Conservation (phyloP, 2,797 vertebrate genomes). For the Chlorospingus flavigularis region DNA sequence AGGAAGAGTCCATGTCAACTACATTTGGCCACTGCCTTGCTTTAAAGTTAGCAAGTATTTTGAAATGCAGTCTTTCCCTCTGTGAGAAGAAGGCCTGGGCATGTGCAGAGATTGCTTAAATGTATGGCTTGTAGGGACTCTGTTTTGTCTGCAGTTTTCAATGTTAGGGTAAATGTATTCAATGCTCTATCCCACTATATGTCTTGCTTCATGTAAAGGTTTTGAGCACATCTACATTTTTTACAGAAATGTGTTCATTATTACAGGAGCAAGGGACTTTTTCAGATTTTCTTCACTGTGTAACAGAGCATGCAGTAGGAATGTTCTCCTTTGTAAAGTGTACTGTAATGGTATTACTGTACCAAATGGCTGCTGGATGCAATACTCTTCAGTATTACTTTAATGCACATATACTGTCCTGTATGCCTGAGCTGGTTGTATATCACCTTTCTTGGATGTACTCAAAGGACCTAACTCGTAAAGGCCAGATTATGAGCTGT, state of each 20-base stretch:
- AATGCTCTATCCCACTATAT: neutral
- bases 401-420: neutral
- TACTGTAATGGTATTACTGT: neutral
- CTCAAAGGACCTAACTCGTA: neutral
- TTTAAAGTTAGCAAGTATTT: neutral
- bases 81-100: neutral
- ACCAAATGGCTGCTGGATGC: neutral
- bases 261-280: neutral
- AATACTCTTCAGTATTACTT: neutral
- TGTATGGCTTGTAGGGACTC: fast-evolving
- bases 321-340: neutral
- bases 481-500: neutral
- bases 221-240: neutral
- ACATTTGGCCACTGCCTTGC: neutral
- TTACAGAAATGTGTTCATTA: neutral
- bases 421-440: neutral
- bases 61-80: neutral
- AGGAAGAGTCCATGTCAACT: neutral
- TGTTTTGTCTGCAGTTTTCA: neutral
- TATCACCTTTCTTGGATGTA: neutral
- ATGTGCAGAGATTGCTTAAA: neutral
- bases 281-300: neutral
- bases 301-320: neutral
- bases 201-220: neutral
- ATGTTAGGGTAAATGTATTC: neutral